These are phyloP conservation scores for Ctenosaura bakeri DNA, from an alignment of 2,797 vertebrate genomes.

Conservation along the genomic window DNA sequence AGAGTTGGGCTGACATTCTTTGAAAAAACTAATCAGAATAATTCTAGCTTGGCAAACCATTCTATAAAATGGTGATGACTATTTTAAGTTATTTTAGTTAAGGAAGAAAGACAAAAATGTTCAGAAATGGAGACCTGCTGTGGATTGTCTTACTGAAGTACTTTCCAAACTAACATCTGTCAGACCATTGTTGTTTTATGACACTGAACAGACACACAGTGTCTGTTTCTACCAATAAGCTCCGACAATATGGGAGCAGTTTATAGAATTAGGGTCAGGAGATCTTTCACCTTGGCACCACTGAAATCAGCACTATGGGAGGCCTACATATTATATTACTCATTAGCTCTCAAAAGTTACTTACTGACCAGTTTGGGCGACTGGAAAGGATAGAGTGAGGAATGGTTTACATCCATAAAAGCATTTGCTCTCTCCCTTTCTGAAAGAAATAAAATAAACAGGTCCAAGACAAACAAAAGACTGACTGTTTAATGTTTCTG, in stretches of 20 bases:
- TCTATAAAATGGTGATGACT: neutral
- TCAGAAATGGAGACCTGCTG: neutral
- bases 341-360: slow-evolving; percentile 20
- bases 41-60: neutral
- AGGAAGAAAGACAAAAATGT: slow-evolving; percentile 2
- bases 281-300: slow-evolving; percentile 9
- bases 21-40: neutral
- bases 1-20: no score
- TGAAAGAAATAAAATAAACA: slow-evolving; percentile 48
- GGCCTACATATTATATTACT: neutral
- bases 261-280: slow-evolving; percentile 14
- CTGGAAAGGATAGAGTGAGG: slow-evolving; percentile 11
- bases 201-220: neutral
- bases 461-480: slow-evolving; percentile 31
- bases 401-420: slow-evolving; percentile 4
- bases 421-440: neutral
- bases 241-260: neutral
- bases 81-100: slow-evolving; percentile 1
- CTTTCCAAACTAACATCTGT: slow-evolving; percentile 50
- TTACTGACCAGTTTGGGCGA: neutral
- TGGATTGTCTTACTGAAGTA: slow-evolving; percentile 37
- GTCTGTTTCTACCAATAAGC: neutral
- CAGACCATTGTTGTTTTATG: neutral
- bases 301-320: slow-evolving; percentile 3
- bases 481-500: neutral